Evolutionary conservation across 35 echinoderm and acorn worm species (phyloP), one percentile per base, ranked within the genome.

Genomic region (Stichopus chloronotus): DNA sequence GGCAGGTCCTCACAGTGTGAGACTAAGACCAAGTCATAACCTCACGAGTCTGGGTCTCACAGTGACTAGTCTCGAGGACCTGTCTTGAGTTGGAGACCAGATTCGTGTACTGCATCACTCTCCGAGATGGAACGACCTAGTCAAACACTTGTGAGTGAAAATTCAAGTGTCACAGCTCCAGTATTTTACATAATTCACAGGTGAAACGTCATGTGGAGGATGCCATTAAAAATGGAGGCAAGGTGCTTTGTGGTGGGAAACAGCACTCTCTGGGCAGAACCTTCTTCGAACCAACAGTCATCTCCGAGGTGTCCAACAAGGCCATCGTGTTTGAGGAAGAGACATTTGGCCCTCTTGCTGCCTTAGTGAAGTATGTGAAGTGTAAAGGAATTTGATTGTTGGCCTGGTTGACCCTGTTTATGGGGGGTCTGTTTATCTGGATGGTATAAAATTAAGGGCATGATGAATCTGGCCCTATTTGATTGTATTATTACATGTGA

Each of bases 311-410:
- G 13, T 63, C 93, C 5, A 87, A 84, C 43, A 95, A 98, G 78
- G 94, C 94, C 6, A 53, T 95, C 13, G 95, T 95, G 1, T 98
- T 95, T 78, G 57, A 76, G 5, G 97, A 98, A 84, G 97, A 98
- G 78, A 98, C 97, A 55, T 98, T 98, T 87, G 97, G 97, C 19
- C 97, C 97, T n/a, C 72, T 98, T 8, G 97, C 97, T 78, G 90
- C 95, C 80, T 61, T 98, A 30, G 88, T 96, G 25, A 98, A 95
- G 97, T 98, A 88, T 5, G 86, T 22, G 5, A 22, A 83, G 5
- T 25, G 22, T 43, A 43, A 43, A 43, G 0, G 30, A 43, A 43
- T 43, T 43, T 43, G 30, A 16, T 72, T 72, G 13, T 22, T 72
- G 13, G 4, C 13, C 69, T 72, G 69, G 22, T 4, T 72, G 13